Conservation (phyloP, 2,113 vertebrate genomes). For the Siniperca chuatsi region DNA sequence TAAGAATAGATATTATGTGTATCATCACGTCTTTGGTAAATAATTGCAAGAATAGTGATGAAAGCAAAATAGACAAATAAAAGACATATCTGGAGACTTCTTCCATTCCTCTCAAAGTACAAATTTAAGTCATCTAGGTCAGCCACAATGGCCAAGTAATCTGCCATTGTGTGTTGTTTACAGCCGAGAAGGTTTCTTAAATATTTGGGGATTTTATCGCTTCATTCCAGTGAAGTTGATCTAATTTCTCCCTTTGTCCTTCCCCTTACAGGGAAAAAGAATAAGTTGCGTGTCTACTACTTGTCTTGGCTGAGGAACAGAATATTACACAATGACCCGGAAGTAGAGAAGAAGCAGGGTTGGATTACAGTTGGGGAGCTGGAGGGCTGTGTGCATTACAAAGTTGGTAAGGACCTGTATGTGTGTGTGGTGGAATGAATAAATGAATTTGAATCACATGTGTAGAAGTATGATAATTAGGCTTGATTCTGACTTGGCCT, state of each 20-base stretch:
- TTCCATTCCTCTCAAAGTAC: not conserved
- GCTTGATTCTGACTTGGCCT: not conserved
- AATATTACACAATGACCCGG: conserved; percentile 97
- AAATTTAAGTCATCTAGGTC: not conserved
- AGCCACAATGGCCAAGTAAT: too few species aligned
- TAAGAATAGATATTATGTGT: not conserved
- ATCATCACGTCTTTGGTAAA: not conserved
- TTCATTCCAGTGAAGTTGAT: not conserved
- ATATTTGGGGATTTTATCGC: not conserved
- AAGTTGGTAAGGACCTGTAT: conserved; percentile 91
- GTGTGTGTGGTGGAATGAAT: not conserved
- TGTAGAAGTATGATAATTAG: not conserved
- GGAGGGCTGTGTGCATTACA: conserved; percentile 98
- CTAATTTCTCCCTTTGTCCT: not conserved
- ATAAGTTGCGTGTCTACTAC: conserved; percentile 97
- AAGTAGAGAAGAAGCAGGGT: conserved; percentile 98
- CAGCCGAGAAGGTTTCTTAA: not conserved
- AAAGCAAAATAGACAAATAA: not conserved
- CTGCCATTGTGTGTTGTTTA: not conserved
- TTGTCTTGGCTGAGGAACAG: conserved; percentile 98
- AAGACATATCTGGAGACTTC: not conserved
- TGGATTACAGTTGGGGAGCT: conserved; percentile 97
- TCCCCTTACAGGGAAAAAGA: conserved; percentile 91
- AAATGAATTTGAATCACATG: not conserved
- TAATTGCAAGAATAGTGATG: not conserved